Conservation (phyloP, 2,113 vertebrate genomes). For the Rhabdornis inornatus region DNA sequence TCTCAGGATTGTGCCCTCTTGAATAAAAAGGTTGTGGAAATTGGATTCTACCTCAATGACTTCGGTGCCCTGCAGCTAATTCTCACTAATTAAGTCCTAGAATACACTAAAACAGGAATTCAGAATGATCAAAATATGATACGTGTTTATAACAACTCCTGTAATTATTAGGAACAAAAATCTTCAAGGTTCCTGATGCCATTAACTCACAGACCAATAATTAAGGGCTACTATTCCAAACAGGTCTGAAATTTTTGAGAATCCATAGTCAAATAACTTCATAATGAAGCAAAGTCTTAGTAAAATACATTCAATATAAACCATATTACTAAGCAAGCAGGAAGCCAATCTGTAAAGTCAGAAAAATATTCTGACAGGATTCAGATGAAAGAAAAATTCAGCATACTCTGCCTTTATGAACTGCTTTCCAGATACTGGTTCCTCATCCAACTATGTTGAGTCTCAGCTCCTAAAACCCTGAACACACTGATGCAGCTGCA, state of each 20-base stretch:
- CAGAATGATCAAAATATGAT: slow-evolving; percentile 20
- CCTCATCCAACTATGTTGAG: not conserved
- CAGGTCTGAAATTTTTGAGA: not conserved
- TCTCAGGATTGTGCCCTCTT: not conserved
- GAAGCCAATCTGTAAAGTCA: not conserved
- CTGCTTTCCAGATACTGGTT: not conserved
- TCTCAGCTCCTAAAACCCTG: not conserved
- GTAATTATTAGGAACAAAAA: not conserved
- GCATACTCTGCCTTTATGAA: not conserved
- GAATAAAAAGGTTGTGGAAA: slow-evolving; percentile 16
- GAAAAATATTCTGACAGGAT: not conserved
- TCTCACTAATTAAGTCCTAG: slow-evolving; percentile 30
- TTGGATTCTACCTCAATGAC: slow-evolving; percentile 2
- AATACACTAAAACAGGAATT: slow-evolving; percentile 16
- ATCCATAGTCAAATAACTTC: not conserved
- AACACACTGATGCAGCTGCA: not conserved
- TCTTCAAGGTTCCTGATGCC: not conserved
- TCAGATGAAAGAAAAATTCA: not conserved
- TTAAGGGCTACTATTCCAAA: not conserved
- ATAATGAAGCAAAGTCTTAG: not conserved
- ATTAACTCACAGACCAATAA: slow-evolving; percentile 12
- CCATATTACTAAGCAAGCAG: not conserved
- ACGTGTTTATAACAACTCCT: not conserved
- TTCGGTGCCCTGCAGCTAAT: slow-evolving; percentile 16
- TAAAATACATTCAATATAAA: not conserved